phyloP scores from a whole-genome alignment of 2,888 invertebrate genomes.

The Bursaphelenchus okinawaensis region DNA sequence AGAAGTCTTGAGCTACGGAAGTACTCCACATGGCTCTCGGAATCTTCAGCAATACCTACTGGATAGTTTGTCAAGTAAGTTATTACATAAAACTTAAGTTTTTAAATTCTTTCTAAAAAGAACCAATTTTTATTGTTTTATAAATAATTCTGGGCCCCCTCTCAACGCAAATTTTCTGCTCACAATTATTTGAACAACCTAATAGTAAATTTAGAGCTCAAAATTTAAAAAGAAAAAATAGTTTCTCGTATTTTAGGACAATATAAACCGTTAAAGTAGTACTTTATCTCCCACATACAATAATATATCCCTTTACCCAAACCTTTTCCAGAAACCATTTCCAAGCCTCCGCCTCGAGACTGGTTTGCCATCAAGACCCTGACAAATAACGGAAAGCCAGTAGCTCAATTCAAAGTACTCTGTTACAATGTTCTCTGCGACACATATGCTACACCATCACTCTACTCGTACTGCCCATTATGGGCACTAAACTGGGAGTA shows the following conservation, averaged over 20 bases:
- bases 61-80: background rate
- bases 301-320: too few species aligned
- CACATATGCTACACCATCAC: slow-evolving; percentile 93
- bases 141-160: too few species aligned
- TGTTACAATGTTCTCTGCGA: slow-evolving; percentile 99
- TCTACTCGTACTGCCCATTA: slow-evolving; percentile 96
- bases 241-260: too few species aligned
- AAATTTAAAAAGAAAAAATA: too few species aligned
- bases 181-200: too few species aligned
- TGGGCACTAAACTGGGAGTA: slow-evolving; percentile 99
- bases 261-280: too few species aligned
- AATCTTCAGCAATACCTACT: background rate
- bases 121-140: too few species aligned
- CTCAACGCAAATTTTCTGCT: too few species aligned
- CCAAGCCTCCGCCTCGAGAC: background rate
- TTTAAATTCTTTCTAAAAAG: too few species aligned
- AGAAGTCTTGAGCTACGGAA: background rate
- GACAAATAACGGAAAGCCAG: background rate
- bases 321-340: background rate
- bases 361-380: slow-evolving; percentile 13
- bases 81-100: too few species aligned
- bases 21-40: background rate
- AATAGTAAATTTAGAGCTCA: too few species aligned
- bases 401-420: slow-evolving; percentile 80
- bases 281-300: too few species aligned